Base-by-base conservation (phyloP, 2,888 invertebrate species). In the Paralinhomoeus sp. region DNA sequence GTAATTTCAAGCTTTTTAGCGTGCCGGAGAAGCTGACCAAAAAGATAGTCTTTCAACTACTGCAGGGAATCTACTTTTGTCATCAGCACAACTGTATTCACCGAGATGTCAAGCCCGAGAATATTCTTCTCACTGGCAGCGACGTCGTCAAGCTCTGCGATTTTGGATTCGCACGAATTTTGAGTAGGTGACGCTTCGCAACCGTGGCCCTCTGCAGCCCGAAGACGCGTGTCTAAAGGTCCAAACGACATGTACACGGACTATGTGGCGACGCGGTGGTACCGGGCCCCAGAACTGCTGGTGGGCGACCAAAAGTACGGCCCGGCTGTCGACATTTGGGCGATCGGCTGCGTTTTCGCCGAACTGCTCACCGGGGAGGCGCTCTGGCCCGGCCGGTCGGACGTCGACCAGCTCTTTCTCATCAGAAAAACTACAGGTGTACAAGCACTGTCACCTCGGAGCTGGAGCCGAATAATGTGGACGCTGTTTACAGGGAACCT, bases 201-300 rank as follows among this genome's bases (percentile, higher is more conserved):
- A n/a, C n/a, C n/a, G n/a, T n/a, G n/a, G n/a, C n/a, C n/a, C n/a
- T n/a, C n/a, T n/a, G n/a, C n/a, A n/a, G n/a, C n/a, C n/a, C n/a
- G n/a, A n/a, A n/a, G n/a, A n/a, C n/a, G n/a, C n/a, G 20, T 37
- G 13, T 21, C 66, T 66, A 21, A 64, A 76, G 81, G 78, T 66
- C 85, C 89, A 1, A 87, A 83, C 1, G 93, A 93, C 71, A 83
- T 85, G 64, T 97, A 91, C 65, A 97, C 93, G 43, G 97, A 97
- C 67, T 97, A 97, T 65, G 97, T 97, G 51, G 93, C 93, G 38
- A 97, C 97, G 34, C 72, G 93, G 44, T 97, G 93, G 93, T 97
- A 97, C 69, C 72, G 97, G 48, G 82, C 89, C 5, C 93, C 93
- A 0, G 93, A 97, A 64, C 71, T 97, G 23, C 72, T 97, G 40